These are phyloP conservation scores for Aelia acuminata DNA, from an alignment of 2,888 invertebrate genomes.

Conservation along the genomic window DNA sequence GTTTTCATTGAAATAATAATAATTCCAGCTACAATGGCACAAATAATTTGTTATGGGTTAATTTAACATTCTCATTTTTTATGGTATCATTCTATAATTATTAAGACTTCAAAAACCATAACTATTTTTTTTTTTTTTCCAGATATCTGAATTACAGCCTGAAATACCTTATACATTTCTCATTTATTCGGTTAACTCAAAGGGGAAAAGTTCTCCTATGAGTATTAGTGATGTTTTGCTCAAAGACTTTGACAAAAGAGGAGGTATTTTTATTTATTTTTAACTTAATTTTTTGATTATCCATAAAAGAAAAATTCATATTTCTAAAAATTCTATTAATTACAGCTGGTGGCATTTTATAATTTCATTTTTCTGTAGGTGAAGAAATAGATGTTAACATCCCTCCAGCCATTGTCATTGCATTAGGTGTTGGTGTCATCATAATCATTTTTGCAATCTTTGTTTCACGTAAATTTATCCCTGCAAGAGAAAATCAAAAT, in stretches of 20 bases:
- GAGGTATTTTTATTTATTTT: constrained; percentile 72
- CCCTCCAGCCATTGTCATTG: constrained; percentile 74
- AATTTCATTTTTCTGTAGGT: constrained; percentile 69
- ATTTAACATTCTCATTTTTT: neutral
- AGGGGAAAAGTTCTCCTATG: constrained; percentile 83
- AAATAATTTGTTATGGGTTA: neutral
- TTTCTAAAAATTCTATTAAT: neutral
- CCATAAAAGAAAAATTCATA: neutral
- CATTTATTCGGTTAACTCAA: constrained; percentile 85
- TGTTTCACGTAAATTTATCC: constrained; percentile 67
- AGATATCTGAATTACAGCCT: constrained; percentile 81
- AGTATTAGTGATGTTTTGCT: constrained; percentile 83
- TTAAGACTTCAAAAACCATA: neutral
- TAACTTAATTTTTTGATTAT: neutral
- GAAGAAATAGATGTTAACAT: constrained; percentile 73
- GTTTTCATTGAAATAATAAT: too few relatives aligned
- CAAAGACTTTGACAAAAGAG: constrained; percentile 83
- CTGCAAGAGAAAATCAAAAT: constrained; percentile 68
- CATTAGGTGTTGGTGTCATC: constrained; percentile 70
- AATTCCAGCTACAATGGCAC: too few relatives aligned
- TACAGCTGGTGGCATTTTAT: neutral
- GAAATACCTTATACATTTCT: constrained; percentile 84
- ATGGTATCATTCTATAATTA: neutral
- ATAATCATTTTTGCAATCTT: constrained; percentile 70
- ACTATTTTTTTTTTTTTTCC: constrained; percentile 65